phyloP scores from a whole-genome alignment of 2,888 invertebrate genomes.

The Drosophila paucipuncta region DNA sequence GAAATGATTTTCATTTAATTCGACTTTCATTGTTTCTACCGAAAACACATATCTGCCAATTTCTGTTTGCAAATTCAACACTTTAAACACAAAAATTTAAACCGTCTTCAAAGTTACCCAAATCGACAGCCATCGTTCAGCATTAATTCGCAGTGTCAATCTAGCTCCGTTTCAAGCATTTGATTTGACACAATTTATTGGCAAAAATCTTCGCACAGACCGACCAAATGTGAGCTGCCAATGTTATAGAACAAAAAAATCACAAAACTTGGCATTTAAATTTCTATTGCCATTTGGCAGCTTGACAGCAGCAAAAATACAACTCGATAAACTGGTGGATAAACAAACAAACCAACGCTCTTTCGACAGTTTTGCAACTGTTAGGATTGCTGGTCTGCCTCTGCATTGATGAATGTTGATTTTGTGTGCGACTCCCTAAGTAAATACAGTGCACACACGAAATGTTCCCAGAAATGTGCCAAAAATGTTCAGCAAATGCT shows the following conservation, averaged over 20 bases:
- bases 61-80: neutral
- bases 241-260: slow-evolving; percentile 17
- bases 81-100: slow-evolving; percentile 18
- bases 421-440: slow-evolving; percentile 41
- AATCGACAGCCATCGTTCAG: slow-evolving; percentile 37
- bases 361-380: slow-evolving; percentile 29
- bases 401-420: slow-evolving; percentile 66
- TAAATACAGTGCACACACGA: slow-evolving; percentile 41
- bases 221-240: slow-evolving; percentile 35
- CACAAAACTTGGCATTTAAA: slow-evolving; percentile 67
- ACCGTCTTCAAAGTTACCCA: neutral
- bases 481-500: slow-evolving; percentile 34
- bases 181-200: slow-evolving; percentile 25
- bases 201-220: slow-evolving; percentile 28
- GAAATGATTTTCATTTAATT: neutral
- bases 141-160: slow-evolving; percentile 47
- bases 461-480: slow-evolving; percentile 22
- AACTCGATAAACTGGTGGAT: slow-evolving; percentile 42
- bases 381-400: slow-evolving; percentile 23
- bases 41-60: neutral
- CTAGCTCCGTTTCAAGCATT: slow-evolving; percentile 21
- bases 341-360: slow-evolving; percentile 34
- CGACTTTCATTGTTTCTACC: neutral
- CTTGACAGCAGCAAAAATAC: slow-evolving; percentile 58
- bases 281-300: slow-evolving; percentile 68